These are phyloP conservation scores for Cossypha dichroa DNA, from an alignment of 2,797 vertebrate genomes.

Conservation along the genomic window DNA sequence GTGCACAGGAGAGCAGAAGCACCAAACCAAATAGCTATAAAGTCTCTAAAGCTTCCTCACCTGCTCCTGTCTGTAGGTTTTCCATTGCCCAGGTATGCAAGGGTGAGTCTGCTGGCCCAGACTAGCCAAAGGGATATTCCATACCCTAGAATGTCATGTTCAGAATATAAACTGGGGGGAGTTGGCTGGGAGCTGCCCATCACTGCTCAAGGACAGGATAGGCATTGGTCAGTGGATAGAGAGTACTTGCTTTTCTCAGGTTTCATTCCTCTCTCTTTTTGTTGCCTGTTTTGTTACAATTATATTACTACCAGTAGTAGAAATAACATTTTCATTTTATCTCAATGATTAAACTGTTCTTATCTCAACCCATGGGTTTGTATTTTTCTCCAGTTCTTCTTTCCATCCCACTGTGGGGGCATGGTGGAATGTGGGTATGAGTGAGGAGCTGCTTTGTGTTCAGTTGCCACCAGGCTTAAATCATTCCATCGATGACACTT, in stretches of 20 bases:
- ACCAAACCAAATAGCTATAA: background rate
- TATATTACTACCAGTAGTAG: background rate
- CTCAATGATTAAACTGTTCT: background rate
- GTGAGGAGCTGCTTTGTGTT: rapidly evolving
- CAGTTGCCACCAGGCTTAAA: background rate
- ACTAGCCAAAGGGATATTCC: background rate
- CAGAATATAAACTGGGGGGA: background rate
- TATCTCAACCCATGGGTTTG: background rate
- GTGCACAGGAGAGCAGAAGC: background rate
- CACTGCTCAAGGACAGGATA: background rate
- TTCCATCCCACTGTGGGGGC: rapidly evolving
- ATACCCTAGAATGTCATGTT: rapidly evolving
- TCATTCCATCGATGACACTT: background rate
- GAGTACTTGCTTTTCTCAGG: background rate
- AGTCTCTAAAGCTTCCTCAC: background rate
- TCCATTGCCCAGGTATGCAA: background rate
- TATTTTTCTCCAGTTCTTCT: background rate
- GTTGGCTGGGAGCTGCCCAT: background rate
- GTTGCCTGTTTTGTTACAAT: background rate
- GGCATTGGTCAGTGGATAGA: too few relatives aligned
- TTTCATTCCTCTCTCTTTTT: background rate
- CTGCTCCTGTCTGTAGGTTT: background rate
- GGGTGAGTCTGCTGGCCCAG: background rate
- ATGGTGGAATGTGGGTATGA: background rate
- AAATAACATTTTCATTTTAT: background rate